These are phyloP conservation scores for Apeltes quadracus DNA, from an alignment of 2,113 vertebrate genomes.

Conservation along the genomic window DNA sequence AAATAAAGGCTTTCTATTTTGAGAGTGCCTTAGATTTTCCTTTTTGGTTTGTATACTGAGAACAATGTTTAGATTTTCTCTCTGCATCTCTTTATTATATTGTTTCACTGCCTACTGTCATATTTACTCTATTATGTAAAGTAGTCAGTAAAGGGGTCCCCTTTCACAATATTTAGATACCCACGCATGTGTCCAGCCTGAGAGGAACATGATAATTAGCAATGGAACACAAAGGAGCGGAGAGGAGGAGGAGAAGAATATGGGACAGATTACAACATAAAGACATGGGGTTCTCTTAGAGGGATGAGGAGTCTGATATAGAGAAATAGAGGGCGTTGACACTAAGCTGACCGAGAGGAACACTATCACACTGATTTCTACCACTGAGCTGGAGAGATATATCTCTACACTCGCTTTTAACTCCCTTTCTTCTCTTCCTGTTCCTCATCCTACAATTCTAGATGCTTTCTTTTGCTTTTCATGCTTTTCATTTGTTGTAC, in stretches of 20 bases:
- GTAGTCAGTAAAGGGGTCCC: slow-evolving; percentile 33
- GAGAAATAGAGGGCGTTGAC: slow-evolving; percentile 34
- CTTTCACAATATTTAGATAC: slow-evolving; percentile 22
- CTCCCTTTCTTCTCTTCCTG: slow-evolving; percentile 6
- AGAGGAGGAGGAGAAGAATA: slow-evolving; percentile 24
- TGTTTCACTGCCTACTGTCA: slow-evolving; percentile 36
- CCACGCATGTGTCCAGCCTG: slow-evolving; percentile 21
- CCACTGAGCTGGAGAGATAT: not conserved
- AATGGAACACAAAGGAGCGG: slow-evolving; percentile 21
- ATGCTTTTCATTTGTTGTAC: not conserved
- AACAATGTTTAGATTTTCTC: slow-evolving; percentile 9
- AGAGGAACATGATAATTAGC: slow-evolving; percentile 23
- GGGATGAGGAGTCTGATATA: slow-evolving; percentile 42
- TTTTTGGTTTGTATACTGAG: too few relatives aligned
- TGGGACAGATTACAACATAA: slow-evolving; percentile 31
- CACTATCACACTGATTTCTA: slow-evolving; percentile 29
- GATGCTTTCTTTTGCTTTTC: not conserved
- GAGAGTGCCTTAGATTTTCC: too few relatives aligned
- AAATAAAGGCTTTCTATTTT: too few relatives aligned
- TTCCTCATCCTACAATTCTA: slow-evolving; percentile 2
- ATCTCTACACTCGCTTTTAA: slow-evolving; percentile 1
- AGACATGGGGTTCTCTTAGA: slow-evolving; percentile 25
- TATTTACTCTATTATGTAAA: slow-evolving; percentile 54
- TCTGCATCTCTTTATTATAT: slow-evolving; percentile 2
- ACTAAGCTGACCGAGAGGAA: slow-evolving; percentile 56